Evolutionary conservation across 2,888 invertebrate species (phyloP), one percentile per base, ranked within the genome.

Genomic region (Leucophenga montana): DNA sequence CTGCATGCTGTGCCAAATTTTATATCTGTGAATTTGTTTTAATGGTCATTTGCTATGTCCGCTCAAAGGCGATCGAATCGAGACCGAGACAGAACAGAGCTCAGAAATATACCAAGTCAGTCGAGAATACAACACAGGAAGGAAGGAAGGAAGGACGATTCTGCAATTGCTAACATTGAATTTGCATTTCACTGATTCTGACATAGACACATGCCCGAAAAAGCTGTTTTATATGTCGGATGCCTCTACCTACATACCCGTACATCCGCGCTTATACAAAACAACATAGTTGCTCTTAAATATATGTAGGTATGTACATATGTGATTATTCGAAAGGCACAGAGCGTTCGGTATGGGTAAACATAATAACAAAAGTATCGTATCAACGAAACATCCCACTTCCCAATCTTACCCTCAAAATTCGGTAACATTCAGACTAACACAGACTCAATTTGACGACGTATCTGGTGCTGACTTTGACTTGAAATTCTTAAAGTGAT

Each of bases 401-500:
- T 31, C 46, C 11, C 18, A 57, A 22, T 27, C 54, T 57, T 20
- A 1, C 57, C 4, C 9, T 0, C 44, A 56, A 57, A 13, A 67
- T 76, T 77, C 72, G 72, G 73, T 75, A 79, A 73, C 75, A 76
- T 76, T 76, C 71, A 73, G 57, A 71, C 11, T 5, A 39, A 8
- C 33, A 33, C 39, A 39, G 39, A 39, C 56, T 66, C 18, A 39
- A 33, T 39, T 18, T 61, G 39, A 39, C 33, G 8, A 18, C 39
- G 39, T 71, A 66, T 72, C 16, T 39, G 44, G 16, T 11, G 16
- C 78, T 80, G 80, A 77, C 74, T 77, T 73, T 77, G 76, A 77
- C 78, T 78, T 80, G 76, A 80, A 78, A 76, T 76, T 78, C 78
- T 75, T 75, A 74, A 73, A 72, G 75, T 75, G 75, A 75, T 80